A percentile compares a stretch with the other conserved stretches of the same genome.
Conservation (phyloP, 2,888 invertebrate species). For the Uropetala carovei region DNA sequence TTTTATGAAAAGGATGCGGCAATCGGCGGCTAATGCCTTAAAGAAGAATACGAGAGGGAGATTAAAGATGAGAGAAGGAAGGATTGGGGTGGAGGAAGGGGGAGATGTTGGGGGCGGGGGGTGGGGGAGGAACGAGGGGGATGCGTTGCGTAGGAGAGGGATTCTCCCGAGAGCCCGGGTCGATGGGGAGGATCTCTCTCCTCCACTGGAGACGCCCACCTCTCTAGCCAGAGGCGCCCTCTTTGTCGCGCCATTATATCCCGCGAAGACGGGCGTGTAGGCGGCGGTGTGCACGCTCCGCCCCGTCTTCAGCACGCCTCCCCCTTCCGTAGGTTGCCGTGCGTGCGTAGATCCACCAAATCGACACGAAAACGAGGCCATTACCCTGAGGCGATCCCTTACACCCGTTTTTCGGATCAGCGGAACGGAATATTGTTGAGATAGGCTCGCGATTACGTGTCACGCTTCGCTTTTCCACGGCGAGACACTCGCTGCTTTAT, state of each 20-base stretch:
- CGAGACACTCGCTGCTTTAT: background rate
- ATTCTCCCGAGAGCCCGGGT: background rate
- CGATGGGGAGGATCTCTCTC: background rate
- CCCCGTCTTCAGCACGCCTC: background rate
- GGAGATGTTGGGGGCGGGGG: background rate
- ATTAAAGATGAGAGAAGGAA: background rate
- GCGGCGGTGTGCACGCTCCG: background rate
- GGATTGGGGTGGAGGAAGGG: background rate
- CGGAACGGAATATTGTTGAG: background rate
- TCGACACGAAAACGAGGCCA: constrained; percentile 19
- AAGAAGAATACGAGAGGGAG: background rate
- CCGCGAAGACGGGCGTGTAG: constrained; percentile 13
- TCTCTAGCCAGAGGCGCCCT: background rate
- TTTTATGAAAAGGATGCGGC: background rate
- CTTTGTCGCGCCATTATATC: background rate
- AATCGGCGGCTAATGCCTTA: background rate
- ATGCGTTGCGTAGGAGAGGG: background rate
- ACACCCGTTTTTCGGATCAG: constrained; percentile 13
- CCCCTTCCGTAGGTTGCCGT: background rate
- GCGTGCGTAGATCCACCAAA: background rate
- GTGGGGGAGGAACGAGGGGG: background rate
- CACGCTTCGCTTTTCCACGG: background rate
- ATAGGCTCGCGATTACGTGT: background rate
- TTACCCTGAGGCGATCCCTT: background rate
- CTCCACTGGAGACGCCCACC: background rate